Conservation (phyloP, 2,797 vertebrate genomes). For the Geotrypetes seraphini region DNA sequence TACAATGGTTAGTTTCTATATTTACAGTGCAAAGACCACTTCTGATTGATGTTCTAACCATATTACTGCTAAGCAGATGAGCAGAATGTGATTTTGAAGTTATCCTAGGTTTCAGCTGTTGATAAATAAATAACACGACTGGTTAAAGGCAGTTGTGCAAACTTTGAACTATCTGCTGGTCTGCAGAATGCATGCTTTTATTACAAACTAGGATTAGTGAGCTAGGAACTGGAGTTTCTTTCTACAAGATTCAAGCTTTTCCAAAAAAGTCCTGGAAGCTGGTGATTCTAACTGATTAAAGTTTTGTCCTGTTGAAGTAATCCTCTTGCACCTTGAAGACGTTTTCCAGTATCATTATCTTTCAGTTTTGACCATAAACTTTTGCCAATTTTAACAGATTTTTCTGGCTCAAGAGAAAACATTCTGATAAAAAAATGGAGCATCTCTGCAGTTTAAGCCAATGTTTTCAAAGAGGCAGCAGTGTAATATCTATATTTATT, state of each 20-base stretch:
- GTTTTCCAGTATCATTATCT: constrained; percentile 2
- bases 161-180: constrained; percentile 15
- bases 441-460: constrained; percentile 10
- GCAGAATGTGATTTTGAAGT: constrained; percentile 17
- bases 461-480: constrained; percentile 19
- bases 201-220: constrained; percentile 20
- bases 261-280: constrained; percentile 20
- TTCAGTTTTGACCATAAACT: constrained; percentile 27
- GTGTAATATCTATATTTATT: constrained; percentile 9
- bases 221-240: constrained; percentile 13
- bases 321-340: constrained; percentile 18
- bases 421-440: constrained; percentile 27
- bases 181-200: constrained; percentile 1
- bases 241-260: constrained; percentile 21
- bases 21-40: constrained; percentile 9
- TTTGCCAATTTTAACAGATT: constrained; percentile 18
- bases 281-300: constrained; percentile 40
- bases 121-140: constrained; percentile 16
- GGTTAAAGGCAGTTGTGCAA: constrained; percentile 2
- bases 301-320: constrained; percentile 35
- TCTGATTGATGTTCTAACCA: constrained; percentile 12
- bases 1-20: constrained; percentile 15
- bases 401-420: constrained; percentile 23
- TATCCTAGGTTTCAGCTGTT: constrained; percentile 21
- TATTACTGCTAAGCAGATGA: constrained; percentile 10